Conservation (phyloP, 1,140 invertebrate species). For the Penaeus indicus region DNA sequence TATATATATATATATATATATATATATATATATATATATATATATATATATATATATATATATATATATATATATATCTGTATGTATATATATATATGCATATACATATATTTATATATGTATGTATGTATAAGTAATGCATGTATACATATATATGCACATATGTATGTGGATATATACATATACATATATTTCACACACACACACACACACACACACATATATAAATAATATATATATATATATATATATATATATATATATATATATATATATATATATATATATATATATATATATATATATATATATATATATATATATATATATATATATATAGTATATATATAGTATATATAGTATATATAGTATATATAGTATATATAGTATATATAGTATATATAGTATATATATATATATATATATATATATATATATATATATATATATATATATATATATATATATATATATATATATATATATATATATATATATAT, state of each 20-base stretch:
- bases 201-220: neutral
- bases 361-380: neutral
- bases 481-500: constrained; percentile 21
- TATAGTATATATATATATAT: constrained; percentile 8
- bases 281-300: neutral
- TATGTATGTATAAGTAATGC: too few relatives aligned
- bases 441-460: constrained; percentile 9
- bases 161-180: too few relatives aligned
- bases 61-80: constrained; percentile 3
- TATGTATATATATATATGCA: neutral
- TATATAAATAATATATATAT: constrained; percentile 2
- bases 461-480: neutral
- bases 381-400: neutral
- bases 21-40: neutral
- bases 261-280: constrained; percentile 4
- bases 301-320: constrained; percentile 28
- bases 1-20: constrained; percentile 33
- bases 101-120: neutral
- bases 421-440: constrained; percentile 41
- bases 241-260: constrained; percentile 41
- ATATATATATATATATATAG: constrained; percentile 37
- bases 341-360: constrained; percentile 10
- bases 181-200: neutral
- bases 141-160: too few relatives aligned
- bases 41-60: constrained; percentile 1